These are phyloP conservation scores for Erebia epiphron DNA, from an alignment of 2,888 invertebrate species.

Conservation along the genomic window DNA sequence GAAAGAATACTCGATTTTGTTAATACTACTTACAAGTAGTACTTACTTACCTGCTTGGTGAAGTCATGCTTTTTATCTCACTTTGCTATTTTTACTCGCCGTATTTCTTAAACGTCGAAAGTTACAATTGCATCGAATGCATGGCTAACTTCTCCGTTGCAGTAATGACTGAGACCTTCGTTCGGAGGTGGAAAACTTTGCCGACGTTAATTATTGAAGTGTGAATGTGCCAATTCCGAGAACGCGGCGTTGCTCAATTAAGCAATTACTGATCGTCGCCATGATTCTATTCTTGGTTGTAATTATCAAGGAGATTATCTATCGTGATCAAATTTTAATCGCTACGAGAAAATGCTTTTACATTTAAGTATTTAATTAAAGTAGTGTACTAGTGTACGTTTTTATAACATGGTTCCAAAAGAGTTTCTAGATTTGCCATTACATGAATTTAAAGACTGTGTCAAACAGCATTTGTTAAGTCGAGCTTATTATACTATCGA, in stretches of 20 bases:
- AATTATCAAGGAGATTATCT: conserved; percentile 47
- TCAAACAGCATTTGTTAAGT: too few relatives aligned
- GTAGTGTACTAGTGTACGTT: too few relatives aligned
- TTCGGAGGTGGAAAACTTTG: conserved; percentile 66
- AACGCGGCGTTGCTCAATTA: conserved; percentile 55
- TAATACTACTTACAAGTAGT: too few relatives aligned
- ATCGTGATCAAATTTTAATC: conserved; percentile 22
- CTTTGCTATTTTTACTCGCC: neutral
- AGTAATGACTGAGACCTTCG: conserved; percentile 60
- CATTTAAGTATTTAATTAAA: neutral
- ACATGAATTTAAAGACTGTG: too few relatives aligned
- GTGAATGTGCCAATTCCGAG: conserved; percentile 51
- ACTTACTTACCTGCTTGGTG: too few relatives aligned
- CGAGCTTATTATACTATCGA: too few relatives aligned
- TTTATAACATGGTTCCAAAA: too few relatives aligned
- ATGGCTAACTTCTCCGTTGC: conserved; percentile 50
- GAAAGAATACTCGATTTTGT: too few relatives aligned
- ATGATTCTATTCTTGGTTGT: conserved; percentile 45
- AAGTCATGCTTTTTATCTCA: neutral
- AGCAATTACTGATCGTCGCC: conserved; percentile 56
- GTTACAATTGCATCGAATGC: conserved; percentile 43
- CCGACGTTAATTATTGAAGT: conserved; percentile 71
- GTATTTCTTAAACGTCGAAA: conserved; percentile 21
- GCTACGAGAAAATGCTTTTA: too few relatives aligned
- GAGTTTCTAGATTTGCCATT: too few relatives aligned